A percentile compares a stretch with the other conserved stretches of the same genome.
Evolutionary conservation across 2,113 vertebrate genomes (phyloP).

Genomic region (Sceloporus tristichus): DNA sequence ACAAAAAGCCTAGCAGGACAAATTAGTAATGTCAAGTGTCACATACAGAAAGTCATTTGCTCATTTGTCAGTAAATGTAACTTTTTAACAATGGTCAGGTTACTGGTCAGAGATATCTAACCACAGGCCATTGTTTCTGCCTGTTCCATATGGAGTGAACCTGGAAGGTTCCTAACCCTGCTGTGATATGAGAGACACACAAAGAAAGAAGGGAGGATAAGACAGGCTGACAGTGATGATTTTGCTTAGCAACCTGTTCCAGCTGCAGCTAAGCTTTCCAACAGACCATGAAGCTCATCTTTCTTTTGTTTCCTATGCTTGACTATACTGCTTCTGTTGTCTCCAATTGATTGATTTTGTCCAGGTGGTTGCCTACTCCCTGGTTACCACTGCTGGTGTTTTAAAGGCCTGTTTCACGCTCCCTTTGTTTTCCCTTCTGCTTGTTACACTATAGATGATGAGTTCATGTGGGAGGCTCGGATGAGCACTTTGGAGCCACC

Average conservation of each 20-base stretch:
- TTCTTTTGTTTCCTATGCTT: not conserved
- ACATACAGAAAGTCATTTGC: not conserved
- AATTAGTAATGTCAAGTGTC: not conserved
- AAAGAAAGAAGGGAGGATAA: not conserved
- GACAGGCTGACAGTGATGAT: not conserved
- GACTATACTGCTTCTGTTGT: not conserved
- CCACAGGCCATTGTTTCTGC: not conserved
- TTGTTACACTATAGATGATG: not conserved
- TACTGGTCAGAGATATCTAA: not conserved
- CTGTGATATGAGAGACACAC: not conserved
- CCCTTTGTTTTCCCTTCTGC: constrained; percentile 4
- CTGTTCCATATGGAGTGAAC: not conserved
- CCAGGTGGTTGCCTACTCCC: constrained; percentile 10
- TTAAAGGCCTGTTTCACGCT: constrained; percentile 20
- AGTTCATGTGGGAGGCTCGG: not conserved
- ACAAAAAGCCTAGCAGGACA: not conserved
- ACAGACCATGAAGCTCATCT: not conserved
- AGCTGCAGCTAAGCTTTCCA: not conserved
- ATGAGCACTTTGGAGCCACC: not conserved
- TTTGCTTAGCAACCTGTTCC: constrained; percentile 14
- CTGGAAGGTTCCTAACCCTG: not conserved
- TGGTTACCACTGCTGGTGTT: not conserved
- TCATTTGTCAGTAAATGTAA: not conserved
- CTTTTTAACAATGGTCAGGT: not conserved
- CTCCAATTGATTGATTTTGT: constrained; percentile 7